Base-by-base conservation (phyloP, 1,140 invertebrate genomes). In the Drosophila guanche region DNA sequence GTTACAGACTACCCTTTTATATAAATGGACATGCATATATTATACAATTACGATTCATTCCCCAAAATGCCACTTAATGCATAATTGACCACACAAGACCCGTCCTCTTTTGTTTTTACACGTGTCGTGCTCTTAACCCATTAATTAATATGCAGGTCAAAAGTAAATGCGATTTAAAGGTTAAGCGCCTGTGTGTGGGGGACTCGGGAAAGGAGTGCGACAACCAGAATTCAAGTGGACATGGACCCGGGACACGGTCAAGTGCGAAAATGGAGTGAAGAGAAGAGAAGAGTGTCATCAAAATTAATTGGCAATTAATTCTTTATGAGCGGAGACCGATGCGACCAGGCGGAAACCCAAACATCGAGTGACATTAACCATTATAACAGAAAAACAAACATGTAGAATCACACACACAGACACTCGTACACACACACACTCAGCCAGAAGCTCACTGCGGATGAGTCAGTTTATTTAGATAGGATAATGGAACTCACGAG, bases 271-370 rank as follows among this genome's bases (percentile, higher is more conserved):
- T 46, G 48, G 23, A 47, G 27, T 40, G n/a, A 33, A 23, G 47
- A 47, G 47, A 16, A 16, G 47, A 29, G 60, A 33, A 52, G 41
- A 76, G 48, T 72, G 78, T 42, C 69, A 77, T 74, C 55, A 81
- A 74, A 74, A 83, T 81, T 59, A 81, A 81, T 83, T 74, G 79
- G 20, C 79, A 83, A 81, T 81, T 81, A 81, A 81, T 81, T 74
- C 69, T 83, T 81, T 62, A 83, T 77, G 79, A 81, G 59, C 58
- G 41, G 37, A 10, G 10, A 37, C 41, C 62, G 33, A 71, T 60
- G 54, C 43, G 46, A 48, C 48, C 22, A 14, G 25, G 16, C 23
- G 25, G 14, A 48, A 60, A 50, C 51, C 50, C 50, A 16, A 7
- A 52, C 45, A 50, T n/a, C n/a, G 23, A 67, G 20, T 27, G 48